Percentiles rank a stretch among this genome's conserved stretches.
These are phyloP conservation scores for Elaphurus davidianus DNA, from an alignment of 2,113 vertebrate species.

Conservation along the genomic window DNA sequence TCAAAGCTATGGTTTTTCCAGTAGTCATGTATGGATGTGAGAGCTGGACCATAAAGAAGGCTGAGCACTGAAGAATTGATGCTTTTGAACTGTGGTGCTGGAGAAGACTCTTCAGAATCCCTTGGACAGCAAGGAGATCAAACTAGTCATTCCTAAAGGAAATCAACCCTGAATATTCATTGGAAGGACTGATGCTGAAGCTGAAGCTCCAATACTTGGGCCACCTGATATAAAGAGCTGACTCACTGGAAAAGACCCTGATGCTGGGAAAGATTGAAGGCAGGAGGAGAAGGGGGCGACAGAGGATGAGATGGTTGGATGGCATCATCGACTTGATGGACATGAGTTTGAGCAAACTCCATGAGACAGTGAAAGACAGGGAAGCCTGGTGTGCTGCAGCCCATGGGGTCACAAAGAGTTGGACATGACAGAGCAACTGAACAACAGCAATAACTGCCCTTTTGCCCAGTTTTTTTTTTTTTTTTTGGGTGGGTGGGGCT, in stretches of 20 bases:
- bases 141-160: neutral
- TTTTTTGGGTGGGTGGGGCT: fast-evolving
- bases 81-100: neutral
- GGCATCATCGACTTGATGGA: neutral
- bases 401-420: neutral
- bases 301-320: neutral
- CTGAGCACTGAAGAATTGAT: neutral
- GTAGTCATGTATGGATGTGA: neutral
- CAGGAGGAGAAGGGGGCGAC: neutral
- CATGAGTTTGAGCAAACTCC: neutral
- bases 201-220: neutral
- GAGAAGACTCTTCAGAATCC: neutral
- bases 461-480: neutral
- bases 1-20: neutral
- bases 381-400: neutral
- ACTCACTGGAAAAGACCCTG: neutral
- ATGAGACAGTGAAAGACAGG: neutral
- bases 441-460: neutral
- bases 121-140: neutral
- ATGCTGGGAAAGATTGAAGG: neutral
- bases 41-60: neutral
- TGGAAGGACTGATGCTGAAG: neutral
- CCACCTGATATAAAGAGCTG: neutral
- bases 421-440: neutral
- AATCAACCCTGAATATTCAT: neutral